Base-by-base conservation (phyloP, 2,113 vertebrate genomes). In the Boulengeromyrus knoepffleri region DNA sequence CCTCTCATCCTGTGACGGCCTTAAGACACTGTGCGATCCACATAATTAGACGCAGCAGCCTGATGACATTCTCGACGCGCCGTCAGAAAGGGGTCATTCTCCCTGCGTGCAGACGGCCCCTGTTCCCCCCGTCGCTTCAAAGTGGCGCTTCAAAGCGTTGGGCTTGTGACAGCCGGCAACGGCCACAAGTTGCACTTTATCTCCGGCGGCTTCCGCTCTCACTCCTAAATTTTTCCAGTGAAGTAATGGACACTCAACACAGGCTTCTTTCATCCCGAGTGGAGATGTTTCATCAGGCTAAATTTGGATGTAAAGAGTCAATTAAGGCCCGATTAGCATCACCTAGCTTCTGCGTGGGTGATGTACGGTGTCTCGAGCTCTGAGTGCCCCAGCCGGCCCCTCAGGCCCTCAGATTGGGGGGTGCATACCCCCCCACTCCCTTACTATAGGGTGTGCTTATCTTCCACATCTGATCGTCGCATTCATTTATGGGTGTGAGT, bases 71-170 rank as follows among this genome's bases (percentile, higher is more conserved):
- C 97, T 97, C 96, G 93, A 97, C 97, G 96, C 95, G 96, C 96
- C 96, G 98, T 99, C 97, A 98, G 97, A 97, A 97, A 97, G 97
- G 97, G 98, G 97, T 99, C 98, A 98, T 97, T 98, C 97, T 97
- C 94, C 94, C 94, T 97, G 95, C 95, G 96, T 97, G 97, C 27
- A 97, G 97, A 97, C 96, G 97, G 97, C 97, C 95, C 96, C 96
- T 97, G 97, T 98, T 99, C 96, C 96, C 96, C 96, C 97, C 95
- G 94, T 97, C 97, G 97, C 98, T 31, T 31, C 98, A 98, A 98
- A 98, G 98, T 97, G 96, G 96, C 96, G 97, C 97, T 98, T 98
- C 97, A 99, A 98, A 99, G 97, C 96, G 92, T 93, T 53, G 85
- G 96, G 96, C 97, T 96, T 97, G 97, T 98, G 97, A 98, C 98